A percentile compares a stretch with the other conserved stretches of the same genome.
Conservation (phyloP, 2,797 vertebrate genomes). For the Carduelis carduelis region DNA sequence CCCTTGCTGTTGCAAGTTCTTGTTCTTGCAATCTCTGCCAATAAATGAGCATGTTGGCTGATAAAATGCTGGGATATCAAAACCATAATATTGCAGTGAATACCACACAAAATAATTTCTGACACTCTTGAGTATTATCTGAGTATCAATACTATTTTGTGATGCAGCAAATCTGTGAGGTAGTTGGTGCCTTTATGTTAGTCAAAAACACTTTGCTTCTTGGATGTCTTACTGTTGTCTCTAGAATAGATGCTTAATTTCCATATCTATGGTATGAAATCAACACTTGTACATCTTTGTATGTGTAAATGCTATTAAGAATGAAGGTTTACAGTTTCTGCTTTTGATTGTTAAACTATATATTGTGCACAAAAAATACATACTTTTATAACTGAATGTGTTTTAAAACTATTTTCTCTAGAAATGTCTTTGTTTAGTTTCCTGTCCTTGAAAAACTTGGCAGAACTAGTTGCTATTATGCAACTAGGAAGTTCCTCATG, state of each 20-base stretch:
- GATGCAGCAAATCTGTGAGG: neutral
- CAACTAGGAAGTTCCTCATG: constrained; percentile 12
- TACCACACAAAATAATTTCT: neutral
- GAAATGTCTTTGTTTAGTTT: neutral
- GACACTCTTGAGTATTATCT: neutral
- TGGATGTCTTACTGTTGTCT: constrained; percentile 5
- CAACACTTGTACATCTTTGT: neutral
- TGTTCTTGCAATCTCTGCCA: neutral
- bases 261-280: neutral
- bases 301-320: constrained; percentile 26
- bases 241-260: constrained; percentile 16
- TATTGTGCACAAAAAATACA: constrained; percentile 54
- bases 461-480: neutral
- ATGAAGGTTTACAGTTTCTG: constrained; percentile 58
- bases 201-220: neutral
- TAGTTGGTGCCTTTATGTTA: neutral
- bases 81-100: neutral
- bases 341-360: constrained; percentile 50
- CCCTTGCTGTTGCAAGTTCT: neutral
- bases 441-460: constrained; percentile 48
- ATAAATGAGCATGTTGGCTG: neutral
- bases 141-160: neutral
- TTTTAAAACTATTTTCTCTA: neutral
- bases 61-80: neutral
- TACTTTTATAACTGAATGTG: constrained; percentile 34